Percentiles rank a stretch among this genome's conserved stretches.
Evolutionary conservation across 2,113 vertebrate genomes (phyloP).

Genomic region (Ceyx melanurus): DNA sequence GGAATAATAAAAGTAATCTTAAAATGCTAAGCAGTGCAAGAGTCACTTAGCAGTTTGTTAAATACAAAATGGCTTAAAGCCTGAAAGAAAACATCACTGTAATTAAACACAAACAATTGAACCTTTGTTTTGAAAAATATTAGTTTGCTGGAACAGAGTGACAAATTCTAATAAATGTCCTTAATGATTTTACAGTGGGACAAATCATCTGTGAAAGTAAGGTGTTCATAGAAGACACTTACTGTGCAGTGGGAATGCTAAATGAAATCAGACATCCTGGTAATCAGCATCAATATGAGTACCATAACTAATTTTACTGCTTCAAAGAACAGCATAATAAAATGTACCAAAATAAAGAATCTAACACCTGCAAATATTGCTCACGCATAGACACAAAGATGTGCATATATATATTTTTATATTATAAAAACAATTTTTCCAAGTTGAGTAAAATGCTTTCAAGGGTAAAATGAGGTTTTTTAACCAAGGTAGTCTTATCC

Average conservation of each 20-base stretch:
- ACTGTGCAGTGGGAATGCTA: conserved; percentile 49
- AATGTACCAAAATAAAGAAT: conserved; percentile 47
- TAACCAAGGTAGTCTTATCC: conserved; percentile 13
- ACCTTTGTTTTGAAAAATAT: conserved; percentile 70
- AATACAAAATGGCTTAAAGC: conserved; percentile 58
- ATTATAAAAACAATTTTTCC: conserved; percentile 14
- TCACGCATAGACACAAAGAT: neutral
- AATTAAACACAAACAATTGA: conserved; percentile 71
- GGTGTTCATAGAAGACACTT: conserved; percentile 61
- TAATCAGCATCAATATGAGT: conserved; percentile 61
- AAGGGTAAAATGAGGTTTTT: conserved; percentile 36
- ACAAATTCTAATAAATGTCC: conserved; percentile 71
- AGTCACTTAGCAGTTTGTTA: conserved; percentile 51
- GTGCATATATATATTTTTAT: rapidly evolving
- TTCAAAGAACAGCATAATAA: conserved; percentile 53
- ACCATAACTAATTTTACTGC: conserved; percentile 67
- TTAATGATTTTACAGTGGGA: conserved; percentile 75
- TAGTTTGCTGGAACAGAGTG: conserved; percentile 56
- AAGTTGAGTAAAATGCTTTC: conserved; percentile 56
- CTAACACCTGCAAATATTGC: neutral
- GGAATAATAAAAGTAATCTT: conserved; percentile 55
- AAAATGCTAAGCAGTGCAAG: conserved; percentile 8
- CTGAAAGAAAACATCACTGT: conserved; percentile 69
- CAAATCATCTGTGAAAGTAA: conserved; percentile 73
- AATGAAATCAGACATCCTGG: conserved; percentile 68